These are phyloP conservation scores for Jaculus jaculus DNA, from an alignment of 2,113 vertebrate species.

Conservation along the genomic window DNA sequence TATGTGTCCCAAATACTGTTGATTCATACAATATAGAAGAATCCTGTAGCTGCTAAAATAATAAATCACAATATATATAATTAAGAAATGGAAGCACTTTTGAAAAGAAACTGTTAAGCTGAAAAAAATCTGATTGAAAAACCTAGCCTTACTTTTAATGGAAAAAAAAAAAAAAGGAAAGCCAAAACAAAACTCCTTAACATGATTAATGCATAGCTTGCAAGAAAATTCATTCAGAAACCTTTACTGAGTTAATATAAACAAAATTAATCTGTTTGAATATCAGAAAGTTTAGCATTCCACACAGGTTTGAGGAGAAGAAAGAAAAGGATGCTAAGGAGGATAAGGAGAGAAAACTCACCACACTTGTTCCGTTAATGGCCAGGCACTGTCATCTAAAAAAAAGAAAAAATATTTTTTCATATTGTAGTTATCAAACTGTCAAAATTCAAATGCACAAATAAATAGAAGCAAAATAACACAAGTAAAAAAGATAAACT, in stretches of 20 bases:
- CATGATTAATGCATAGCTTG: not conserved
- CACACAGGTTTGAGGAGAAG: not conserved
- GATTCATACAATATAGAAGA: not conserved
- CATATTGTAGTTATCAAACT: not conserved
- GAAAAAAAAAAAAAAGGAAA: not conserved
- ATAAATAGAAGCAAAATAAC: slow-evolving; percentile 18
- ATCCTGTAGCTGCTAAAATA: not conserved
- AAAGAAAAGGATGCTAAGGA: not conserved
- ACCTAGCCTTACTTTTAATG: not conserved
- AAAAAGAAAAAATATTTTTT: slow-evolving; percentile 34
- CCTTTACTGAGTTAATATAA: not conserved
- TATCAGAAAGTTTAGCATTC: not conserved
- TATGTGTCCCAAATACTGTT: not conserved
- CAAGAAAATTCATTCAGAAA: not conserved
- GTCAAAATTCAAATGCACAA: not conserved
- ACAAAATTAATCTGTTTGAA: not conserved
- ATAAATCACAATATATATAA: not conserved
- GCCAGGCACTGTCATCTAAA: slow-evolving; percentile 72
- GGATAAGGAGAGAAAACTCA: slow-evolving; percentile 35
- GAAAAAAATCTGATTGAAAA: not conserved
- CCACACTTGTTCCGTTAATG: slow-evolving; percentile 60
- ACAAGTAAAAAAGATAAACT: not conserved
- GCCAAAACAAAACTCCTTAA: not conserved
- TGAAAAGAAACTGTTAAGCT: not conserved
- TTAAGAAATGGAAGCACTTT: not conserved